Base-by-base conservation (phyloP, 2,888 invertebrate genomes). In the Heliconius charithonia region DNA sequence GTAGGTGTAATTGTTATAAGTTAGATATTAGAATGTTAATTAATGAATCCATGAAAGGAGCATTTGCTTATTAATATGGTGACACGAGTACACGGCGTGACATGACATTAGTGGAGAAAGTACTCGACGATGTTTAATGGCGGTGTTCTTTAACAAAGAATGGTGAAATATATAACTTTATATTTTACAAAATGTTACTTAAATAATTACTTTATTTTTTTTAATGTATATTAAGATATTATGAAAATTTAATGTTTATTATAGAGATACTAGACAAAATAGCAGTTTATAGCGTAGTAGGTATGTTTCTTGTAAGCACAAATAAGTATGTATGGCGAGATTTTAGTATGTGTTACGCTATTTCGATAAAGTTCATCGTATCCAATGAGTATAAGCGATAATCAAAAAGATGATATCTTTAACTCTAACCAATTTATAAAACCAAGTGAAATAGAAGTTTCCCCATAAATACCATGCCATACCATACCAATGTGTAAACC, bases 61-160 rank as follows among this genome's bases (percentile, higher is more conserved):
- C 41, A 66, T 63, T 59, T 76, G 29, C 76, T 81, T 81, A 82
- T 83, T 83, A 81, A 81, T 82, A 82, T 82, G 82, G 73, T 76
- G 32, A 62, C 45, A 56, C n/a, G 16, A 59, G 27, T 70, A 78
- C 78, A 70, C 62, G 67, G 56, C 25, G 25, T 80, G 63, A 76
- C 51, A 69, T 65, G 69, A 63, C 72, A 73, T 62, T 76, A 27
- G 37, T 22, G 77, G 71, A 37, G 77, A 80, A 80, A 77, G 74
- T 74, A 63, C 27, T 12, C 41, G 1, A 74, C 22, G 25, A 62
- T 0, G 19, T 37, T 71, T 41, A n/a, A 37, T 73, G 37, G 72
- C 62, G 16, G 6, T n/a, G 10, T 59, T 6, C 22, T 45, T 16
- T 27, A 9, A n/a, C n/a, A n/a, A n/a, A n/a, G n/a, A n/a, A n/a